Conservation (phyloP, 2,888 invertebrate species). For the Drosophila eohydei region DNA sequence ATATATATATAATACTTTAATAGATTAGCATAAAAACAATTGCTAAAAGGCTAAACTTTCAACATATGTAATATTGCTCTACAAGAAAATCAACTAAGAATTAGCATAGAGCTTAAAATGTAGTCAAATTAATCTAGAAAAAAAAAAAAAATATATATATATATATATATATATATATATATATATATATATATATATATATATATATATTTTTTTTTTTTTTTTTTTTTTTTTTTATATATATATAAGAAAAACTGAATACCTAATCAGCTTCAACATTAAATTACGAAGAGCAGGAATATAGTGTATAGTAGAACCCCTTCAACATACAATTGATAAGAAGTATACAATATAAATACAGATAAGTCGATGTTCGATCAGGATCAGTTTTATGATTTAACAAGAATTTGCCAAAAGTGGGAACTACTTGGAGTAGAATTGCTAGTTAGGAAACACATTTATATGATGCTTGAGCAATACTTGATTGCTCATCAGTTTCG, state of each 20-base stretch:
- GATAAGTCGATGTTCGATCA: background rate
- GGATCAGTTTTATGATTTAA: background rate
- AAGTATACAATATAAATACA: background rate
- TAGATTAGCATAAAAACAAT: background rate
- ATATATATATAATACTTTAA: background rate
- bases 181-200: background rate
- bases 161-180: background rate
- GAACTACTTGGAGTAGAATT: background rate
- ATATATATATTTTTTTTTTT: no score
- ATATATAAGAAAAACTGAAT: background rate
- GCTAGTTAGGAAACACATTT: background rate
- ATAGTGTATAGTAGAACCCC: background rate
- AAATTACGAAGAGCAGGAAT: background rate
- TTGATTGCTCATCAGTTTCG: conserved; percentile 10
- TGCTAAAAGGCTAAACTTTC: background rate
- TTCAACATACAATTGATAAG: background rate
- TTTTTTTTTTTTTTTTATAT: no score
- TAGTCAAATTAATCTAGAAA: background rate
- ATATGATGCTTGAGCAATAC: background rate
- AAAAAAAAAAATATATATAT: no score
- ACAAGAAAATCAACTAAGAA: background rate
- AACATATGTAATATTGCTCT: no score
- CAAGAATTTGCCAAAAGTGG: background rate
- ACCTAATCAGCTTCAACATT: background rate
- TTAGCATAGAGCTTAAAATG: background rate